Conservation (phyloP, 2,113 vertebrate species). For the Corythaeola cristata region DNA sequence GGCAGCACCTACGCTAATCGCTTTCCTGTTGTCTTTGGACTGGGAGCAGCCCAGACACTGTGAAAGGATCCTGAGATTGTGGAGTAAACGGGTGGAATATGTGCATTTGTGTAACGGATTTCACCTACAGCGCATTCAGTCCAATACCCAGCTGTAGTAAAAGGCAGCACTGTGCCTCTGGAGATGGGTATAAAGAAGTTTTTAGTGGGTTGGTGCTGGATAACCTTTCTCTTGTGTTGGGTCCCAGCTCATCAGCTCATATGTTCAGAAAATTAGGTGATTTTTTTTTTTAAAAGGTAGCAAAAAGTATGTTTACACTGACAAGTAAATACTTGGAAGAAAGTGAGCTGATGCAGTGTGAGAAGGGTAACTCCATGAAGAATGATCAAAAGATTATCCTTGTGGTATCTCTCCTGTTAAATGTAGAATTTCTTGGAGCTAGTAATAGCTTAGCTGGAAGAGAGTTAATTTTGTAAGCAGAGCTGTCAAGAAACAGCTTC, state of each 20-base stretch:
- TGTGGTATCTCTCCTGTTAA: not conserved
- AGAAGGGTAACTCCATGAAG: not conserved
- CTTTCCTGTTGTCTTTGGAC: not conserved
- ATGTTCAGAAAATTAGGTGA: not conserved
- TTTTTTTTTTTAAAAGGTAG: not conserved
- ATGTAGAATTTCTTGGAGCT: not conserved
- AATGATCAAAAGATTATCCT: not conserved
- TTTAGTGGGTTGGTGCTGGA: not conserved
- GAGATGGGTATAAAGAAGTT: not conserved
- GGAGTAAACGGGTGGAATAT: not conserved
- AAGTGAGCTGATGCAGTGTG: not conserved
- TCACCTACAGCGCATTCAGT: not conserved
- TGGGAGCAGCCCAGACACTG: not conserved
- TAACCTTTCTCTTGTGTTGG: not conserved
- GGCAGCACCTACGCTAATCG: not conserved
- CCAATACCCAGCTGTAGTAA: not conserved
- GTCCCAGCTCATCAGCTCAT: not conserved
- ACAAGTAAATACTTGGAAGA: not conserved
- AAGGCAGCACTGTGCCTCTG: not conserved
- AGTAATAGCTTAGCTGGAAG: not conserved
- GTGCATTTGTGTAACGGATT: not conserved
- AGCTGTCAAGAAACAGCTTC: not conserved
- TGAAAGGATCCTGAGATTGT: not conserved
- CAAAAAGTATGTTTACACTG: not conserved
- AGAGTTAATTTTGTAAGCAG: not conserved